Percentiles rank a stretch among this genome's conserved stretches.
phyloP scores from a whole-genome alignment of 2,888 invertebrate genomes.

The Cactoblastis cactorum region DNA sequence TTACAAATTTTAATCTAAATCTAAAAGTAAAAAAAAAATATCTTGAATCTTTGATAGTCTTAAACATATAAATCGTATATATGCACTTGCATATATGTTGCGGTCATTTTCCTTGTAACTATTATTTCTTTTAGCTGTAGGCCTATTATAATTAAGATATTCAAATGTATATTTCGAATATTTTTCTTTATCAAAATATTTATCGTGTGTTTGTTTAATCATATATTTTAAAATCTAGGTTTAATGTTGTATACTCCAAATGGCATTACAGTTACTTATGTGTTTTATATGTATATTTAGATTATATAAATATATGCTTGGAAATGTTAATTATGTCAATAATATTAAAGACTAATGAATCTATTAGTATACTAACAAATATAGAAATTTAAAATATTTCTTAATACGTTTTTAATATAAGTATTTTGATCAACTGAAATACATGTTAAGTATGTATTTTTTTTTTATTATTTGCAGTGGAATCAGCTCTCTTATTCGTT shows the following conservation, averaged over 20 bases:
- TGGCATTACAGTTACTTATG: slow-evolving; percentile 60
- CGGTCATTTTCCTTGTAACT: background rate
- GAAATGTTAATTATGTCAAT: background rate
- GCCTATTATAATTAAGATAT: slow-evolving; percentile 23
- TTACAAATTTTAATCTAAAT: too few species aligned
- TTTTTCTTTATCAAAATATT: slow-evolving; percentile 25
- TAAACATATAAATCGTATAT: too few species aligned
- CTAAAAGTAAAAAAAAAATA: too few species aligned
- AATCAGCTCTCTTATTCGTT: background rate
- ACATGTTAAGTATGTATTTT: too few species aligned
- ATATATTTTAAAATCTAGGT: slow-evolving; percentile 12
- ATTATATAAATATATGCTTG: slow-evolving; percentile 18
- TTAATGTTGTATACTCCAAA: slow-evolving; percentile 40
- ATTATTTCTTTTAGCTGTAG: slow-evolving; percentile 11
- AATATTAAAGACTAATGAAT: background rate
- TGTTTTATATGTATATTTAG: slow-evolving; percentile 62
- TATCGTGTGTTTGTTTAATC: slow-evolving; percentile 16
- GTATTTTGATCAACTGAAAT: too few species aligned
- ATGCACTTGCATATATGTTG: too few species aligned
- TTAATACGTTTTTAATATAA: too few species aligned
- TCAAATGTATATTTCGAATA: slow-evolving; percentile 54
- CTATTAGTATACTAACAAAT: background rate
- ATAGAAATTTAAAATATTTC: too few species aligned
- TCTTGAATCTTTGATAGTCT: too few species aligned
- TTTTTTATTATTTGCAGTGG: too few species aligned